Conservation (phyloP, 2,888 invertebrate species). For the Parnassius mnemosyne region DNA sequence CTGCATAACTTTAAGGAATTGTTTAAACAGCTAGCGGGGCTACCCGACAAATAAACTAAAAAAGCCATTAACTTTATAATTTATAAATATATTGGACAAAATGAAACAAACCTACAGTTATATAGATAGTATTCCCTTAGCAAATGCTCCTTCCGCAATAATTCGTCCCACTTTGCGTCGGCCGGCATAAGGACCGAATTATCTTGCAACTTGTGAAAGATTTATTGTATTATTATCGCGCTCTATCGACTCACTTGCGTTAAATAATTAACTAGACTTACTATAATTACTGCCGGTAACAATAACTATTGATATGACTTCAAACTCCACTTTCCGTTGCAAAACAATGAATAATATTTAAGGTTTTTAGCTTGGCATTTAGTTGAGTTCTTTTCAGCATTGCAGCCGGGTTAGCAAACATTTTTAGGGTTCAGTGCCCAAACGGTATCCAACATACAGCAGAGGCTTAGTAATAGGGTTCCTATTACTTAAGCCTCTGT, state of each 20-base stretch:
- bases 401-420: too few species aligned
- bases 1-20: too few species aligned
- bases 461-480: too few species aligned
- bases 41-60: too few species aligned
- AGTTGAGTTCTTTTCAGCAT: too few species aligned
- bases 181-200: constrained; percentile 39
- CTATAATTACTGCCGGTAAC: constrained; percentile 10
- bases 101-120: constrained; percentile 2
- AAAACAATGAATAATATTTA: not conserved
- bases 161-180: constrained; percentile 24
- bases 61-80: too few species aligned
- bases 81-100: not conserved
- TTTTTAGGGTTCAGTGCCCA: too few species aligned
- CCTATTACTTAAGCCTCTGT: too few species aligned
- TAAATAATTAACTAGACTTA: constrained; percentile 38
- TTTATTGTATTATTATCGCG: constrained; percentile 42
- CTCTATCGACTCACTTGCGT: constrained; percentile 37
- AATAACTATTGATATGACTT: constrained; percentile 32
- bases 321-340: not conserved
- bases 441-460: too few species aligned
- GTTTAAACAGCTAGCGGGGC: too few species aligned
- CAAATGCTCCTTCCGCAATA: constrained; percentile 20
- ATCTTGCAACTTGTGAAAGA: constrained; percentile 41
- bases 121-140: constrained; percentile 11
- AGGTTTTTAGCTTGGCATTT: too few species aligned